These are phyloP conservation scores for Lichenostomus cassidix DNA, from an alignment of 2,113 vertebrate genomes.

Conservation along the genomic window DNA sequence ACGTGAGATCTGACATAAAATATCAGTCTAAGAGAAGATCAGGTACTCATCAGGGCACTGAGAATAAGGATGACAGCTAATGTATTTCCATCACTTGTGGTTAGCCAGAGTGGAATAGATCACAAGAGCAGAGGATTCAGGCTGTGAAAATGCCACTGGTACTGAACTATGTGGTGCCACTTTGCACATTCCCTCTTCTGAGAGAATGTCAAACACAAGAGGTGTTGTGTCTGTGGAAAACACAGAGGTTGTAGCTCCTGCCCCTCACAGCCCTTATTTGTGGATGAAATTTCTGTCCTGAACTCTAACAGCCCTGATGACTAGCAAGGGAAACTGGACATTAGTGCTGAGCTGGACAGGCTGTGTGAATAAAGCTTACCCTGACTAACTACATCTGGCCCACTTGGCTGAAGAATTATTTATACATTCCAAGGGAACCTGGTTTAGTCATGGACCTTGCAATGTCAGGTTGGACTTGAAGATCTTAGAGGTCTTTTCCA, in stretches of 20 bases:
- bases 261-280: background rate
- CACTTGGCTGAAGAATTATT: background rate
- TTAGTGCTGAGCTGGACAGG: background rate
- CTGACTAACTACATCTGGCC: background rate
- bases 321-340: fast-evolving
- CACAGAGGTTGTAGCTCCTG: background rate
- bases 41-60: fast-evolving
- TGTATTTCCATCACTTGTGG: background rate
- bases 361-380: fast-evolving
- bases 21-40: background rate
- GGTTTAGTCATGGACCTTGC: fast-evolving
- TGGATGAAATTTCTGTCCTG: background rate
- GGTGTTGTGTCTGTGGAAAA: background rate
- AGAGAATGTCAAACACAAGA: too few relatives aligned
- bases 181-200: background rate
- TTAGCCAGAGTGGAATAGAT: background rate
- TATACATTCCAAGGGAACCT: background rate
- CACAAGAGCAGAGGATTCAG: background rate
- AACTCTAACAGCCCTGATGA: background rate
- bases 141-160: background rate
- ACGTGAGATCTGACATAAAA: background rate
- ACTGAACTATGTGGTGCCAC: fast-evolving
- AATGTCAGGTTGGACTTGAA: background rate
- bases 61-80: background rate
- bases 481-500: background rate